Evolutionary conservation across 2,113 vertebrate genomes (phyloP).

Genomic region (Circaetus gallicus): DNA sequence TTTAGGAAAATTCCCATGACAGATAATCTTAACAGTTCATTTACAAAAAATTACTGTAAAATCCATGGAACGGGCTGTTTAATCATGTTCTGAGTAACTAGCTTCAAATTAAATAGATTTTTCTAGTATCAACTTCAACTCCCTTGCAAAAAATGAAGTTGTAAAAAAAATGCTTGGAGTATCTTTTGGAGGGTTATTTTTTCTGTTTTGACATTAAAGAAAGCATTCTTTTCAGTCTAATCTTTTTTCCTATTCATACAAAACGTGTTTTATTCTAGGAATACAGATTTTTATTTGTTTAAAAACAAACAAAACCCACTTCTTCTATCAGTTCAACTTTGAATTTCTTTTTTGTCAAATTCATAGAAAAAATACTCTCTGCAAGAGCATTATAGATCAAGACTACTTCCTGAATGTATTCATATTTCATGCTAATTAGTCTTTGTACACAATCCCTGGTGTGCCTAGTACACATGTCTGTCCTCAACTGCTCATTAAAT

Average conservation of each 20-base stretch:
- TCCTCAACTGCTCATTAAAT: constrained; percentile 81
- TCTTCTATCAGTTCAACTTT: constrained; percentile 36
- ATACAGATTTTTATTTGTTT: not conserved
- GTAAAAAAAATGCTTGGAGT: not conserved
- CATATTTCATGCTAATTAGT: constrained; percentile 81
- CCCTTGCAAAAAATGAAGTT: not conserved
- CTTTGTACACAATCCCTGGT: constrained; percentile 61
- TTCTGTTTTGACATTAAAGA: not conserved
- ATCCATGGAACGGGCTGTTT: not conserved
- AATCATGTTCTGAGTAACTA: not conserved
- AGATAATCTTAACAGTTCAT: not conserved
- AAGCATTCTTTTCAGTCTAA: not conserved
- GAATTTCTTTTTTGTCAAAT: constrained; percentile 63
- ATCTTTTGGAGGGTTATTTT: not conserved
- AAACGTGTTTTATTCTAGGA: not conserved
- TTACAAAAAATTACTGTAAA: not conserved
- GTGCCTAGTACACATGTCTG: constrained; percentile 74
- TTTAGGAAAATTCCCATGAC: not conserved
- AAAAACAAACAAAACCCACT: not conserved
- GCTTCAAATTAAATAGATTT: not conserved
- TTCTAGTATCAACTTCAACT: not conserved
- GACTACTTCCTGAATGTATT: constrained; percentile 69
- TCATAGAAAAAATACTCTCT: constrained; percentile 56
- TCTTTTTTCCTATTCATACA: not conserved
- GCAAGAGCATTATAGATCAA: constrained; percentile 74